Evolutionary conservation across 2,888 invertebrate genomes (phyloP).

Genomic region (Mythimna ferrago): DNA sequence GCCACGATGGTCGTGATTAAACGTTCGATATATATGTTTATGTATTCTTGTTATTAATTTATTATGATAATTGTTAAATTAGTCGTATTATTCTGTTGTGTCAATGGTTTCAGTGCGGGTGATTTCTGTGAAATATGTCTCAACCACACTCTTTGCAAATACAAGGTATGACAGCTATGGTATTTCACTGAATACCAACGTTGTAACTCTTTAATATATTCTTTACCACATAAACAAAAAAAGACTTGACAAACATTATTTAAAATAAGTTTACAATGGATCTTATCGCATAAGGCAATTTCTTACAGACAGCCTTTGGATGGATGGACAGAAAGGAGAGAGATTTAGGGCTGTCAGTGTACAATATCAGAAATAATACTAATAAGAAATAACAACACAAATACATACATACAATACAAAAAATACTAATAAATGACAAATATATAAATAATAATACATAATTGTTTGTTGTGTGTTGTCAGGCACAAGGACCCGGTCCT

Average conservation of each 20-base stretch:
- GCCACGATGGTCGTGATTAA: slow-evolving; percentile 63
- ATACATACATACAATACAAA: too few species aligned
- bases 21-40: slow-evolving; percentile 65
- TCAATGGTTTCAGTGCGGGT: slow-evolving; percentile 62
- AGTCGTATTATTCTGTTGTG: slow-evolving; percentile 73
- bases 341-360: too few species aligned
- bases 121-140: slow-evolving; percentile 80
- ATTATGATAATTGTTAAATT: slow-evolving; percentile 84
- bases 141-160: slow-evolving; percentile 83
- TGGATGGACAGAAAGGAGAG: too few species aligned
- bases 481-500: slow-evolving; percentile 77
- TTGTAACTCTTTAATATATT: background rate
- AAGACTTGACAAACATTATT: too few species aligned
- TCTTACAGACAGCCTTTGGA: too few species aligned
- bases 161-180: slow-evolving; percentile 67
- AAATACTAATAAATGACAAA: too few species aligned
- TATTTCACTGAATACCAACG: background rate
- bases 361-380: too few species aligned
- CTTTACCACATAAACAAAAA: too few species aligned
- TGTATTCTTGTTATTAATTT: slow-evolving; percentile 73
- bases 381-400: too few species aligned
- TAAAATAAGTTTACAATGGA: too few species aligned
- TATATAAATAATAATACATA: too few species aligned
- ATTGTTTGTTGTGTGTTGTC: slow-evolving; percentile 24
- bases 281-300: too few species aligned